phyloP scores from a whole-genome alignment of 2,113 vertebrate genomes.

The Mormyrus iriodes region DNA sequence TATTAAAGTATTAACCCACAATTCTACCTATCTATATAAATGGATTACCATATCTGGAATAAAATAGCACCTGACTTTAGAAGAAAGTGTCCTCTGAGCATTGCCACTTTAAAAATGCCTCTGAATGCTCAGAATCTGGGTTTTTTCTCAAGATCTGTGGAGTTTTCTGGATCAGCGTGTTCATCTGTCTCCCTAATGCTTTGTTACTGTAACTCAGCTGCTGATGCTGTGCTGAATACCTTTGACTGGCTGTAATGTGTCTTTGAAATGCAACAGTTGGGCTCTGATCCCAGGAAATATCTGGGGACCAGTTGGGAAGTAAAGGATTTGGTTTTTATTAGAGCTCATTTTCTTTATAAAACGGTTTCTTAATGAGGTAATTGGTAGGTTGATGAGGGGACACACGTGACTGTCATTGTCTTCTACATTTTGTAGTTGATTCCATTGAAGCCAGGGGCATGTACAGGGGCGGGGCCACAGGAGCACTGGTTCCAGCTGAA shows the following conservation, averaged over 20 bases:
- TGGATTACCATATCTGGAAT: not conserved
- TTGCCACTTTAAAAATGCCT: not conserved
- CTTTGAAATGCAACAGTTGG: not conserved
- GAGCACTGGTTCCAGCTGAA: not conserved
- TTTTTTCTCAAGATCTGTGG: not conserved
- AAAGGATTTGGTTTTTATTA: not conserved
- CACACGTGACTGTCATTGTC: not conserved
- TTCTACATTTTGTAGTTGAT: not conserved
- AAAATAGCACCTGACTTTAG: not conserved
- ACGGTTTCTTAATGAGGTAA: not conserved
- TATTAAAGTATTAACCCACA: not conserved
- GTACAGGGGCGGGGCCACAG: not conserved
- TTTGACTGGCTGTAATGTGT: not conserved
- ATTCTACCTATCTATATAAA: not conserved
- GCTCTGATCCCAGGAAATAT: not conserved
- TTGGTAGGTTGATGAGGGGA: not conserved
- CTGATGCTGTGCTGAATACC: not conserved
- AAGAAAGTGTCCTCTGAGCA: not conserved
- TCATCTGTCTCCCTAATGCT: not conserved
- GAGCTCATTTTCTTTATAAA: not conserved
- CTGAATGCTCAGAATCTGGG: not conserved
- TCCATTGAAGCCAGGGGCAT: not conserved
- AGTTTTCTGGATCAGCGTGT: not conserved
- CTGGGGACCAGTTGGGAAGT: not conserved
- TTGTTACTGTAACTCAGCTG: not conserved